Evolutionary conservation across 2,113 vertebrate genomes (phyloP), one percentile per base, ranked within the genome.

Genomic region (Python bivittatus): DNA sequence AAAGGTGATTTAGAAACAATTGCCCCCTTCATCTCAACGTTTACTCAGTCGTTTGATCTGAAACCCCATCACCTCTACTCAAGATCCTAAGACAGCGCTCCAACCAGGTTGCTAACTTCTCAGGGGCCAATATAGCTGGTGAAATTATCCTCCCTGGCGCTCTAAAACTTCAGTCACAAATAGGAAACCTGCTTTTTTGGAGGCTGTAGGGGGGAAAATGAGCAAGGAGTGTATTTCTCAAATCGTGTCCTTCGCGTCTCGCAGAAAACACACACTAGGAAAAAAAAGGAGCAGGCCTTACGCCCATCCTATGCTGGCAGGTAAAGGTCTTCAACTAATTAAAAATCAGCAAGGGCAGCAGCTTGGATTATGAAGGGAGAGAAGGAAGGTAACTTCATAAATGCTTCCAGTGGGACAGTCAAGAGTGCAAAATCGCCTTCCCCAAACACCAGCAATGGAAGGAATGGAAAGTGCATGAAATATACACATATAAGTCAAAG

Each of bases 371-470:
- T 85, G 90, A 85, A 57, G 6, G 4, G 48, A 15, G 20, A 72
- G 0, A 92, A 89, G 94, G 89, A 92, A 79, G 33, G 0, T 27
- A 93, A 90, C 90, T 88, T 94, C 29, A 23, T 15, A 72, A 91
- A 84, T 92, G 92, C 95, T 83, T 64, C 64, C 33, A 11, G 88
- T 1, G 93, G 91, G 48, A 89, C 86, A 84, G 29, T 91, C 92
- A 94, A 90, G 93, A 88, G 88, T 57, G 90, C 94, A 90, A 93
- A 92, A 95, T 57, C 38, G 48, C 92, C 42, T 94, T 92, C 94
- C 93, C 84, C 92, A 96, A 88, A 0, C 92, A 79, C 92, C 94
- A 25, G 84, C 52, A 84, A 89, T 79, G 88, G 79, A 91, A 64
- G 96, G 92, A 56, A 0, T 17, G 93, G 79, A 92, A 89, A 90